phyloP scores from a whole-genome alignment of 2,888 invertebrate genomes.

The Eilema griseolum region DNA sequence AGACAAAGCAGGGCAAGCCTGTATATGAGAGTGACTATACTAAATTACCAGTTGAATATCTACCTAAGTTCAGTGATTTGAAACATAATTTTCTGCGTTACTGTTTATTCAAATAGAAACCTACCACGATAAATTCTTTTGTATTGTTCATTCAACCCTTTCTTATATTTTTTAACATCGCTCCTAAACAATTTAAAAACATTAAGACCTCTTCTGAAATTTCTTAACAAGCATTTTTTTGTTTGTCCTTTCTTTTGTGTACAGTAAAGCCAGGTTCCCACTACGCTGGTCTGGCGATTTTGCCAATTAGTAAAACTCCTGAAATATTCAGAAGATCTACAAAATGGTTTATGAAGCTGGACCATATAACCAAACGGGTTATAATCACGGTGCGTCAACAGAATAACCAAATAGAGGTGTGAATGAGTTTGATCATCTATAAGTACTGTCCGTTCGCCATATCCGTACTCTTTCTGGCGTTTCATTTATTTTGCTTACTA shows the following conservation, averaged over 20 bases:
- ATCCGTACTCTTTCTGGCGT: no score
- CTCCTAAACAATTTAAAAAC: not conserved
- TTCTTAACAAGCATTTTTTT: not conserved
- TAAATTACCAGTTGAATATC: not conserved
- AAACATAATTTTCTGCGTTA: not conserved
- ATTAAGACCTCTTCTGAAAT: not conserved
- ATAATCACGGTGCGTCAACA: not conserved
- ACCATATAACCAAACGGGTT: not conserved
- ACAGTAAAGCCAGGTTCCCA: not conserved
- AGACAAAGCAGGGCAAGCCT: no score
- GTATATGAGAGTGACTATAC: no score
- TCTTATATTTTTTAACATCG: not conserved
- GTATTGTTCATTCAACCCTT: conserved; percentile 1
- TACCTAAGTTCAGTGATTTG: not conserved
- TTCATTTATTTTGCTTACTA: no score
- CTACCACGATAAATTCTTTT: not conserved
- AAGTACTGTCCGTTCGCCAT: no score
- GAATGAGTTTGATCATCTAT: no score
- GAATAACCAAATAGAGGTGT: no score
- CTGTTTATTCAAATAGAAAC: not conserved
- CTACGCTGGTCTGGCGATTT: not conserved
- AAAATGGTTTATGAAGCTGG: not conserved
- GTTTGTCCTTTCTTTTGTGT: not conserved
- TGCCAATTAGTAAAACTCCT: not conserved
- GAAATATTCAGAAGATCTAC: not conserved